Base-by-base conservation (phyloP, 1,140 invertebrate genomes). In the Prorops nasuta region DNA sequence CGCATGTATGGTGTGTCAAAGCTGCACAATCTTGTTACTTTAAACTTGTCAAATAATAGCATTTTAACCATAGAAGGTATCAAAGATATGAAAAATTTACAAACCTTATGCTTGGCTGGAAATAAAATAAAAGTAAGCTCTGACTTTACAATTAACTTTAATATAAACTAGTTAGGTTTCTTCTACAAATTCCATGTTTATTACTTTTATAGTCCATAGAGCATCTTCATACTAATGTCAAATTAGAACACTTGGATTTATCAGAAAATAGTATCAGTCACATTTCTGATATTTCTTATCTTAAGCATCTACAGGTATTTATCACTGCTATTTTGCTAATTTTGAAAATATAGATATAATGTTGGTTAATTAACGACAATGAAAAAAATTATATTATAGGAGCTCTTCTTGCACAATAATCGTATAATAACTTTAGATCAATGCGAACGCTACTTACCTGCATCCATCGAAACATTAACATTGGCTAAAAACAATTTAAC, bases 61-160 rank as follows among this genome's bases (percentile, higher is more conserved):
- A 92, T 96, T 51, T 80, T 92, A 6, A 87, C 86, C 19, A 93
- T 95, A 63, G 92, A 96, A 77, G 92, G 91, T 17, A 79, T 95
- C 6, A 91, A 91, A 72, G 90, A 94, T 21, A 81, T 94, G 51
- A 78, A 81, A 40, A 86, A 91, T 66, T 79, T 96, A 42, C 85
- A 86, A 64, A 87, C 87, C 62, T 77, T 95, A 18, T 86, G 84
- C 71, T 73, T 90, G 38, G 83, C 86, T 44, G 83, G 83, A 36
- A 90, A 90, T 73, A 88, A 84, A 66, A 83, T 88, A 44, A 87
- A 88, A 78, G 84, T 85, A 73, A 44, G 44, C 39, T 35, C n/a
- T n/a, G n/a, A n/a, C n/a, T n/a, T n/a, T n/a, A n/a, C n/a, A n/a
- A 51, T 21, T 16, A 43, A 51, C 24, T 16, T 44, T 48, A 15